Evolutionary conservation across 2,888 invertebrate genomes (phyloP), one percentile per base, ranked within the genome.

Genomic region (Maniola hyperantus): DNA sequence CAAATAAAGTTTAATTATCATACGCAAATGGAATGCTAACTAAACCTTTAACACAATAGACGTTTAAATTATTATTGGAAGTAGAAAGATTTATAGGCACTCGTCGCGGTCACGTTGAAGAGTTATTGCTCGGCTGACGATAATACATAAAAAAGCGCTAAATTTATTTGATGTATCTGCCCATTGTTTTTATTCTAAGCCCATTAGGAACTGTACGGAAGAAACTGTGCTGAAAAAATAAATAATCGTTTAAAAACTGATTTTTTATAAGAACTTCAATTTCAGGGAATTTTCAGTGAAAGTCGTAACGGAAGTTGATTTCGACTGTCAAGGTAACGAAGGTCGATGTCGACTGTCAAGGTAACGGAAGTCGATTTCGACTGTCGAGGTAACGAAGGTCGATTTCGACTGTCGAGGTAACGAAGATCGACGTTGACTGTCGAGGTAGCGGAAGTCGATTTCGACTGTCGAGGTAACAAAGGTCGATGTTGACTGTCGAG

Each of bases 81-180:
- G 63, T 67, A 20, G 57, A 26, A 58, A 61, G 64, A 68, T 68
- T 68, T 68, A 68, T 68, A 33, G 10, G 13, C 57, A 44, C 20
- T 57, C 51, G 26, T 62, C 36, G 62, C 53, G 33, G 53, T 53
- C 53, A 13, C 39, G 26, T 2, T 15, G 6, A 34, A 60, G 60
- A 60, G 50, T 65, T 65, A 65, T 60, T 34, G 59, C 51, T 60
- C 20, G 44, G 36, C 57, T 8, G 44, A 26, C 42, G 15, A 36
- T 44, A 65, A 44, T 54, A 18, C 53, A 20, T 62, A 53, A 53
- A 48, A 65, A 59, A 13, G 8, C 15, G 42, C 20, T n/a, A 18
- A 54, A 51, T 60, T 60, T 65, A 65, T 60, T 50, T 36, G 46
- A 62, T 53, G 39, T 18, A 13, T 6, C 4, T 46, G 20, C 36